phyloP scores from a whole-genome alignment of 2,113 vertebrate species.

The Mohoua ochrocephala region DNA sequence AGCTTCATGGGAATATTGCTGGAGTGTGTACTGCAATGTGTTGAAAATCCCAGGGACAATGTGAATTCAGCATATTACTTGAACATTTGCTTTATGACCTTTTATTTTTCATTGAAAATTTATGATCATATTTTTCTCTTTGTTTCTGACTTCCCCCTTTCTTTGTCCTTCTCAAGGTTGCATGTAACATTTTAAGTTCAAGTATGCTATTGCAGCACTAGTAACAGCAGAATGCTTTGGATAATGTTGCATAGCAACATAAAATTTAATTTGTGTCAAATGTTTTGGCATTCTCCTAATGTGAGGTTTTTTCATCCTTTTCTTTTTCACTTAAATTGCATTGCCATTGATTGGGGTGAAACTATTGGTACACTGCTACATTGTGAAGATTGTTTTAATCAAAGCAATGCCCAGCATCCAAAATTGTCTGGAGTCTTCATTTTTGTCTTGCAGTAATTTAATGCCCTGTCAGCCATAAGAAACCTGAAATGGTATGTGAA shows the following conservation, averaged over 20 bases:
- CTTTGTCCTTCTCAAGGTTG: constrained; percentile 18
- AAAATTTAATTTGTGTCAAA: constrained; percentile 38
- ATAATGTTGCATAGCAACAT: constrained; percentile 36
- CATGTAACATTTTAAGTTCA: not conserved
- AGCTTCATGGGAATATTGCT: not conserved
- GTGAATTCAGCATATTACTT: not conserved
- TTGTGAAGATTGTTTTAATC: not conserved
- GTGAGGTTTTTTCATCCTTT: not conserved
- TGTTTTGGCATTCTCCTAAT: constrained; percentile 14
- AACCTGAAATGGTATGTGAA: not conserved
- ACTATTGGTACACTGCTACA: not conserved
- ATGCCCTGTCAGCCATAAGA: not conserved
- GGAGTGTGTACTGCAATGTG: not conserved
- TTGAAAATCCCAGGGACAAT: constrained; percentile 3
- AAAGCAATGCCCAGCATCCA: not conserved
- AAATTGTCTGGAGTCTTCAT: not conserved
- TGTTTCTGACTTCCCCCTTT: not conserved
- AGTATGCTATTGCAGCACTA: not conserved
- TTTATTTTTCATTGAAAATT: constrained; percentile 11
- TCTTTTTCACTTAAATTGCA: not conserved
- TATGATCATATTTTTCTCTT: constrained; percentile 1
- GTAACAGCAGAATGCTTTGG: constrained; percentile 13
- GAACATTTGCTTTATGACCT: not conserved
- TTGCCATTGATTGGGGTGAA: not conserved
- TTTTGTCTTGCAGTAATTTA: constrained; percentile 2